Conservation (phyloP, 2,888 invertebrate species). For the Piscicola geometra region DNA sequence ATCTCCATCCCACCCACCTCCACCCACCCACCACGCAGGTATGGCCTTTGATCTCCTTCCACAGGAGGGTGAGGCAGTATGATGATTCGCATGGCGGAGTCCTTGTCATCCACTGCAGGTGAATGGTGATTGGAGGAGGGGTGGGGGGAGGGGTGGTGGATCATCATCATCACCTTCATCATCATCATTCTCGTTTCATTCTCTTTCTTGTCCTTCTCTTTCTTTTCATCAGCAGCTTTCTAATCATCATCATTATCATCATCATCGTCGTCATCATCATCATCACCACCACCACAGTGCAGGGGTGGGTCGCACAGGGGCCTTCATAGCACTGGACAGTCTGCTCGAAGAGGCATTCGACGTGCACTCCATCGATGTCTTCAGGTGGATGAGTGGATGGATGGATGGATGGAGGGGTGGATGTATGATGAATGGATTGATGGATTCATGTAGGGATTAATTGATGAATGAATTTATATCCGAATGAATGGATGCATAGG, state of each 20-base stretch:
- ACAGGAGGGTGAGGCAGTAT: constrained; percentile 52
- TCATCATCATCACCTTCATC: too few relatives aligned
- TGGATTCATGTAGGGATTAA: neutral
- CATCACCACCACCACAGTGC: constrained; percentile 40
- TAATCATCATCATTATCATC: too few relatives aligned
- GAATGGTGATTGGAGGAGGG: too few relatives aligned
- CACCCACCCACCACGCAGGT: constrained; percentile 41
- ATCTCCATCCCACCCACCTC: too few relatives aligned
- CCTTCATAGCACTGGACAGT: constrained; percentile 47
- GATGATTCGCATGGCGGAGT: constrained; percentile 45
- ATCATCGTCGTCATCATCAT: too few relatives aligned
- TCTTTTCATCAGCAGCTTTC: too few relatives aligned
- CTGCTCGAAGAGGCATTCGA: constrained; percentile 45
- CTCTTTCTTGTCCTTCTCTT: too few relatives aligned
- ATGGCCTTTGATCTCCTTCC: constrained; percentile 51
- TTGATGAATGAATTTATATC: too few relatives aligned
- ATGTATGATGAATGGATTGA: neutral
- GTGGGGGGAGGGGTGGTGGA: too few relatives aligned
- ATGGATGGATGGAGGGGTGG: neutral
- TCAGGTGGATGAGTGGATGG: neutral
- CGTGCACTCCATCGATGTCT: constrained; percentile 45
- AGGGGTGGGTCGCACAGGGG: constrained; percentile 48
- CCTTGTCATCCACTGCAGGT: constrained; percentile 45
- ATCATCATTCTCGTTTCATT: too few relatives aligned
- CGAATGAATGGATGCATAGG: neutral